Conservation (phyloP, 2,797 vertebrate genomes). For the Poliocrania exsul region DNA sequence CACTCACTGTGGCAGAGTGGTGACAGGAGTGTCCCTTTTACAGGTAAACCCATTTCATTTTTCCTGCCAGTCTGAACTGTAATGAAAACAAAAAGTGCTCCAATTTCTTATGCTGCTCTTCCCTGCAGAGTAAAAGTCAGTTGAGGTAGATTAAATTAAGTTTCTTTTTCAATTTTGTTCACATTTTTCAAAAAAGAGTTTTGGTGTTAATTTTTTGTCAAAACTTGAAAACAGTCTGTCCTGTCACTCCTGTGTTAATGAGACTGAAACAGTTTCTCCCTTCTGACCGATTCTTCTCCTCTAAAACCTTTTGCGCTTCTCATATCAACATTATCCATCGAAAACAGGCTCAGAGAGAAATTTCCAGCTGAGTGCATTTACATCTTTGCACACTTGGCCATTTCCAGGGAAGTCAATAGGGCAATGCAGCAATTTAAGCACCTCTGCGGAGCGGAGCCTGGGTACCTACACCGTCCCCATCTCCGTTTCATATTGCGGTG, state of each 20-base stretch:
- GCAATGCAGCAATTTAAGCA: background rate
- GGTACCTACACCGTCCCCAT: rapidly evolving
- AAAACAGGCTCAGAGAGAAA: constrained; percentile 2
- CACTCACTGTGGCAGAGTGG: background rate
- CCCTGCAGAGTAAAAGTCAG: background rate
- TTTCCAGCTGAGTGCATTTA: constrained; percentile 26
- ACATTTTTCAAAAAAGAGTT: background rate
- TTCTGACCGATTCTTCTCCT: background rate
- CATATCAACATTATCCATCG: background rate
- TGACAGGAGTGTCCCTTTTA: constrained; percentile 28
- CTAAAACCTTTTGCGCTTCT: background rate
- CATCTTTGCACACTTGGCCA: background rate
- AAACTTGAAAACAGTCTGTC: background rate
- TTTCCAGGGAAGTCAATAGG: constrained; percentile 16
- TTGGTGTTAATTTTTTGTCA: background rate
- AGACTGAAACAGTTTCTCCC: background rate
- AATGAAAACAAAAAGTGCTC: background rate
- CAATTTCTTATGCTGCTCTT: background rate
- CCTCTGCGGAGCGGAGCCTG: rapidly evolving
- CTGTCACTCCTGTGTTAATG: background rate
- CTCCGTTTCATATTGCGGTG: background rate
- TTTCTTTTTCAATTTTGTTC: background rate
- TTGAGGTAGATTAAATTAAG: background rate
- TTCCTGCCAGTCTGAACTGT: background rate
- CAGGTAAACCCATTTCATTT: background rate